Base-by-base conservation (phyloP, 2,797 vertebrate genomes). In the Balearica regulorum region DNA sequence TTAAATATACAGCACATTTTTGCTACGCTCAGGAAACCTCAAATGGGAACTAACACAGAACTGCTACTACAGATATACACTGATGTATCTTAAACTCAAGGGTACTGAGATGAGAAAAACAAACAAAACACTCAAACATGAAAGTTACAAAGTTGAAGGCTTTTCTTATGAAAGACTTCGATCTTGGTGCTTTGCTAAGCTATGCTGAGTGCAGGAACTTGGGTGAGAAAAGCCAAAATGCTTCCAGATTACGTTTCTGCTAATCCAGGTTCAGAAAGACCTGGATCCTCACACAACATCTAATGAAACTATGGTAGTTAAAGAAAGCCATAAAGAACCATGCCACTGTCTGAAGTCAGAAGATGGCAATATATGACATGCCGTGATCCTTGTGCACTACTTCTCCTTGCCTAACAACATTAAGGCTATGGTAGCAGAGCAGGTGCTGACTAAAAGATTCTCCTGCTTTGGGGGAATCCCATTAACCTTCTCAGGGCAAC, bases 101-200 rank as follows among this genome's bases (percentile, higher is more conserved):
- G 12, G 35, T 5, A 6, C 14, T 2, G 28, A 81, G 41, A 61
- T 28, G 7, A 31, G 10, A 28, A 37, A 54, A n/a, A 0, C 46
- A 85, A 69, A 37, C 2, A 11, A 22, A 61, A 17, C 1, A 1
- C 31, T 54, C 10, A 28, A 65, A 29, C 6, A 22, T 1, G 0
- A 5, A 35, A 46, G 22, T 12, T 28, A n/a, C 21, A 8, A 24
- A 48, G 60, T 0, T 29, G 31, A 88, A 69, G 29, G 49, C 11
- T 88, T 14, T 10, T 48, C 37, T 49, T 85, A 28, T 1, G 5
- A 49, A 72, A 68, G 18, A 44, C 17, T 81, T 83, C 46, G 51
- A 19, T 4, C 35, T 1, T 6, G 11, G 29, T 25, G 29, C 68
- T 55, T 29, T 3, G 2, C 9, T 75, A 58, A 80, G 4, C 20